Evolutionary conservation across 30 jellyfish, hydroid and myxozoan species (phyloP), one percentile per base, ranked within the genome.

Genomic region (Nemopilema nomurai): DNA sequence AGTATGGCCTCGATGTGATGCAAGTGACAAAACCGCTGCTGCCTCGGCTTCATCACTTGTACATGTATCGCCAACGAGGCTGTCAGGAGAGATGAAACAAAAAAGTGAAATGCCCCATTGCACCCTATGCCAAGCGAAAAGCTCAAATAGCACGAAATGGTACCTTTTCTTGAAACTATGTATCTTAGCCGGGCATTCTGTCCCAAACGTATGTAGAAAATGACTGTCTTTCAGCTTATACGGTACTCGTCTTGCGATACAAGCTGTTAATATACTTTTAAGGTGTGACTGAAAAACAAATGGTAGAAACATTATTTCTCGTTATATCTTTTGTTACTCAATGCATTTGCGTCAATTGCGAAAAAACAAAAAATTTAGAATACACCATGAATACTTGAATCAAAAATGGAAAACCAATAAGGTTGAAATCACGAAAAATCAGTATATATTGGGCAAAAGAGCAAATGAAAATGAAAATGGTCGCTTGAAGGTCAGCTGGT

Each of bases 31-130:
- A 68, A 79, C 41, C 22, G 96, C 97, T 13, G 79, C 95, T 16
- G 98, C 93, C 67, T 92, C 98, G 28, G 98, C 98, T 70, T 82
- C 96, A 26, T 87, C 96, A 30, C 85, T 74, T 0, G 94, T 87
- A 20, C 32, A 51, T 20, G 49, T 33, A 1, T 49, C 84, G 4
- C 64, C 91, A 4, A 78, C 18, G 0, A 76, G 1, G 16, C 91
- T 82, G 78, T 0, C 57, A 52, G 22, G 63, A 77, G 50, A 41
- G 13, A 41, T 41, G 9, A 13, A 41, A 41, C 57, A n/a, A n/a
- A n/a, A n/a, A n/a, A n/a, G n/a, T n/a, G n/a, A n/a, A n/a, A n/a
- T n/a, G n/a, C n/a, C n/a, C n/a, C n/a, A n/a, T n/a, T n/a, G n/a
- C n/a, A n/a, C n/a, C n/a, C n/a, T n/a, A n/a, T n/a, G n/a, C n/a